Conservation (phyloP, 1,140 invertebrate species). For the Drosophila lacteicornis region DNA sequence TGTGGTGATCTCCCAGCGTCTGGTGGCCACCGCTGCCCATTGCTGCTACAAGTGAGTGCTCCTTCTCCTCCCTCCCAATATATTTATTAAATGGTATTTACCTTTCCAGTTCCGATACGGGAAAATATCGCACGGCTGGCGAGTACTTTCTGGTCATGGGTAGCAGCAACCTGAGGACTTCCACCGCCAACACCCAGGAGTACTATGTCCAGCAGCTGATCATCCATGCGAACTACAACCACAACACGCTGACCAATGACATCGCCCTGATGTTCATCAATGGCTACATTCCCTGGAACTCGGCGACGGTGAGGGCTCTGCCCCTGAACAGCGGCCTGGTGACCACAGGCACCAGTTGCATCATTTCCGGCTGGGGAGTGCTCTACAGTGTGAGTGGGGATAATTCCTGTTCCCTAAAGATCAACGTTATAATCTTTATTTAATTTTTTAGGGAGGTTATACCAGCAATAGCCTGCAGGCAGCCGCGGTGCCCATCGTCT, state of each 20-base stretch:
- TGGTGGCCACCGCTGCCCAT: conserved; percentile 89
- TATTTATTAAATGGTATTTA: too few species aligned
- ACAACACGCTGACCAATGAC: conserved; percentile 47
- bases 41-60: conserved; percentile 84
- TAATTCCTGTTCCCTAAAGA: background rate
- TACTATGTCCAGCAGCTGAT: conserved; percentile 64
- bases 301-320: conserved; percentile 31
- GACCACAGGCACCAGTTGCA: conserved; percentile 31
- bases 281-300: conserved; percentile 61
- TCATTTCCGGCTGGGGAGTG: conserved; percentile 68
- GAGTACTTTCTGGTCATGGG: conserved; percentile 74
- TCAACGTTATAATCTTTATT: background rate
- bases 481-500: conserved; percentile 46
- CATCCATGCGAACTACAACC: conserved; percentile 39
- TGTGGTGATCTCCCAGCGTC: conserved; percentile 86
- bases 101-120: conserved; percentile 5
- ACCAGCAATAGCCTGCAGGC: conserved; percentile 42
- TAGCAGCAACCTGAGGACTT: conserved; percentile 27
- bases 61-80: accelerated
- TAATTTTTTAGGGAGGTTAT: conserved; percentile 12
- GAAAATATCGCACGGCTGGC: conserved; percentile 38
- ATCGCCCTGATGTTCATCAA: conserved; percentile 68
- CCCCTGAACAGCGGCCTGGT: conserved; percentile 9
- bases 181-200: conserved; percentile 29
- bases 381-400: conserved; percentile 21